phyloP scores from a whole-genome alignment of 2,113 vertebrate genomes.

The Anguilla japonica region DNA sequence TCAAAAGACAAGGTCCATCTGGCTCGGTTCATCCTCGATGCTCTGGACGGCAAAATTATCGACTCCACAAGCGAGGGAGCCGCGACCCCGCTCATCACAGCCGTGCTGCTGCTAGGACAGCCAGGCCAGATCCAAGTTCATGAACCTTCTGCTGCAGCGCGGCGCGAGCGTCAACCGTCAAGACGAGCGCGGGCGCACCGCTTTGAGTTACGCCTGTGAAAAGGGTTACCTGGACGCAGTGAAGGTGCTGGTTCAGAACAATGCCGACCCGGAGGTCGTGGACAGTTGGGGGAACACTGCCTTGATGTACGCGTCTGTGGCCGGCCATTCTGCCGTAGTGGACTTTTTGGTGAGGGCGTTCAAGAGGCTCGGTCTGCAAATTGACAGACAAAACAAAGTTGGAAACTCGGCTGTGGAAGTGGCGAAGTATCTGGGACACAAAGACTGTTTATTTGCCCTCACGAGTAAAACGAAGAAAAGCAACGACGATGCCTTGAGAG shows the following conservation, averaged over 20 bases:
- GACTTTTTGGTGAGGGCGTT: constrained; percentile 70
- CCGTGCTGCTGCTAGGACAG: constrained; percentile 59
- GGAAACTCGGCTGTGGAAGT: constrained; percentile 67
- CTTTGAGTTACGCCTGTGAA: constrained; percentile 69
- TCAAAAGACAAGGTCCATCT: constrained; percentile 69
- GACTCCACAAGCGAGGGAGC: constrained; percentile 59
- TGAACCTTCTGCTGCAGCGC: constrained; percentile 63
- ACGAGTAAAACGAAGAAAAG: constrained; percentile 40
- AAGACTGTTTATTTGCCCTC: constrained; percentile 60
- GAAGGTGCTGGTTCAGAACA: constrained; percentile 63
- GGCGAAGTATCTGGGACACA: constrained; percentile 66
- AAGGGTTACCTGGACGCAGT: constrained; percentile 61
- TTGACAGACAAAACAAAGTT: constrained; percentile 67
- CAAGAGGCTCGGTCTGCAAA: constrained; percentile 67
- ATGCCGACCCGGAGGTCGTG: constrained; percentile 63
- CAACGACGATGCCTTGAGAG: constrained; percentile 21
- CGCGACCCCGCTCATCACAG: constrained; percentile 65
- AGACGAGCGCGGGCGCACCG: constrained; percentile 61
- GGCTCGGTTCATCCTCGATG: constrained; percentile 66
- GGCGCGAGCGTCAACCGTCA: constrained; percentile 62
- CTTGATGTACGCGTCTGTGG: constrained; percentile 63
- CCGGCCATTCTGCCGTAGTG: constrained; percentile 57
- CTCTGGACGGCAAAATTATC: constrained; percentile 66
- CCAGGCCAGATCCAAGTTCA: constrained; percentile 52
- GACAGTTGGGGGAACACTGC: constrained; percentile 67